phyloP scores from a whole-genome alignment of 2,888 invertebrate species.

The Rhamnusium bicolor region DNA sequence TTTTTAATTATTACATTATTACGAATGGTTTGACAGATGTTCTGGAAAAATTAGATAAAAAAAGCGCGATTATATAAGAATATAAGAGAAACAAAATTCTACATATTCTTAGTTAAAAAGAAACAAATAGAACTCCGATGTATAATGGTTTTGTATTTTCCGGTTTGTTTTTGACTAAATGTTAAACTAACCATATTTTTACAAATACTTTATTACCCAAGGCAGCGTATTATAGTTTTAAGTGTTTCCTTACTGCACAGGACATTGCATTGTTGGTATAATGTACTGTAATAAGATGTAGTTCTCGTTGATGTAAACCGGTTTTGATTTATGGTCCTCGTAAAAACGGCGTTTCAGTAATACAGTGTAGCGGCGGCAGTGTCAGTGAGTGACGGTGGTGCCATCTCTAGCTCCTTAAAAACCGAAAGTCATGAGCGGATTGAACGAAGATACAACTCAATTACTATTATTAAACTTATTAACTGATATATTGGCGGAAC shows the following conservation, averaged over 20 bases:
- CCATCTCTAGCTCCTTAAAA: slow-evolving; percentile 1
- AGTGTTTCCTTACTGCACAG: neutral
- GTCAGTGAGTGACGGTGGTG: slow-evolving; percentile 37
- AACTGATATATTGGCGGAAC: neutral
- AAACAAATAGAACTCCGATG: too few relatives aligned
- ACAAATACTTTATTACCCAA: too few relatives aligned
- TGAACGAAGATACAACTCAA: neutral
- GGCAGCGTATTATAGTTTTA: neutral
- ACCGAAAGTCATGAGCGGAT: neutral
- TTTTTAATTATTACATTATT: too few relatives aligned
- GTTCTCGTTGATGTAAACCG: slow-evolving; percentile 27
- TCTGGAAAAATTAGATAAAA: too few relatives aligned
- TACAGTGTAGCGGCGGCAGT: slow-evolving; percentile 29
- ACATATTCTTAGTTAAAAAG: too few relatives aligned
- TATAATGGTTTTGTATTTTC: too few relatives aligned
- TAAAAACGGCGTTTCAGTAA: slow-evolving; percentile 30
- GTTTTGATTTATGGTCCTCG: slow-evolving; percentile 34
- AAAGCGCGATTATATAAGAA: too few relatives aligned
- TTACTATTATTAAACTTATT: neutral
- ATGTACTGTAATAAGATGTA: slow-evolving; percentile 32
- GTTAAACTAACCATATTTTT: too few relatives aligned
- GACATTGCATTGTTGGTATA: slow-evolving; percentile 15
- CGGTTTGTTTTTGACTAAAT: too few relatives aligned
- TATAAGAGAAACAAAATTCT: too few relatives aligned
- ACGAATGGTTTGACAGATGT: too few relatives aligned